Conservation (phyloP, 2,888 invertebrate species). For the Lingula anatina region DNA sequence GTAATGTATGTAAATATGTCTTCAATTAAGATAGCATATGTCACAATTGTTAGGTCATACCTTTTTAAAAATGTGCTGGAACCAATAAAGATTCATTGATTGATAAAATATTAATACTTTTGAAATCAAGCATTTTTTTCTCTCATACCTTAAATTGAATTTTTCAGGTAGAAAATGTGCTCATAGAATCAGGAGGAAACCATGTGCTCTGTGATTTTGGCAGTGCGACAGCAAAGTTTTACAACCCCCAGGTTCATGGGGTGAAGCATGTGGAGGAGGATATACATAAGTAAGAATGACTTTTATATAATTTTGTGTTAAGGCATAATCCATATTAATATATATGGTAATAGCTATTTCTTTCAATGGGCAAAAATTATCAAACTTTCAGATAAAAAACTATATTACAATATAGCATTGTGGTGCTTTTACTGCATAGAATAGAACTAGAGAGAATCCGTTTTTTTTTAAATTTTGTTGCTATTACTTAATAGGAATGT, state of each 20-base stretch:
- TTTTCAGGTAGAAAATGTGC: slow-evolving; percentile 84
- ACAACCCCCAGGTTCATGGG: slow-evolving; percentile 42
- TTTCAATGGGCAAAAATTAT: not conserved
- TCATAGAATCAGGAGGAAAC: slow-evolving; percentile 72
- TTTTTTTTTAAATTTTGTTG: not conserved
- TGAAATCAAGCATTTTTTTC: too few relatives aligned
- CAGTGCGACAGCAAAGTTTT: slow-evolving; percentile 75
- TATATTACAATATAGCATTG: not conserved
- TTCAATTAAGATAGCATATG: too few relatives aligned
- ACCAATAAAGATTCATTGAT: too few relatives aligned
- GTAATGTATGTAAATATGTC: too few relatives aligned
- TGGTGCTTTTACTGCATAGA: too few relatives aligned
- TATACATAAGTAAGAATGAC: slow-evolving; percentile 61
- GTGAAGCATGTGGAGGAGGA: slow-evolving; percentile 68
- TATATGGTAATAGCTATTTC: too few relatives aligned
- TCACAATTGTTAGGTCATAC: too few relatives aligned
- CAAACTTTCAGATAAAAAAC: not conserved
- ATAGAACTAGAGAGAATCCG: too few relatives aligned
- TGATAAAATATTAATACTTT: too few relatives aligned
- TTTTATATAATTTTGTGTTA: not conserved
- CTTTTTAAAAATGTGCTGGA: too few relatives aligned
- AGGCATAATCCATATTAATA: not conserved
- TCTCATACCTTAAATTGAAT: too few relatives aligned
- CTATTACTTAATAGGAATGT: not conserved
- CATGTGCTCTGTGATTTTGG: slow-evolving; percentile 87